phyloP scores from a whole-genome alignment of 2,113 vertebrate genomes.

The Dipodomys ordii region DNA sequence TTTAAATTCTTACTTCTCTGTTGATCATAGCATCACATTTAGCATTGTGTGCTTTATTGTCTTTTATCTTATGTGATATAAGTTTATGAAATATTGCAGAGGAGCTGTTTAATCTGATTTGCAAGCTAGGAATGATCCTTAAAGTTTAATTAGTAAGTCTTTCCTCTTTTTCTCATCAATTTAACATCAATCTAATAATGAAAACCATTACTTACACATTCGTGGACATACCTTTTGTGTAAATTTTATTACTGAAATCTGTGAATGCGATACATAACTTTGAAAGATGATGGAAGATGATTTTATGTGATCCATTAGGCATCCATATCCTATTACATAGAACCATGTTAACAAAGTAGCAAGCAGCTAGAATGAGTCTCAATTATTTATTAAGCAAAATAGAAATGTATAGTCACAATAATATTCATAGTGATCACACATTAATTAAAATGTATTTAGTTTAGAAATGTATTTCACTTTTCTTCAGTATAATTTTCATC shows the following conservation, averaged over 20 bases:
- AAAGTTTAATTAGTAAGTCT: conserved; percentile 45
- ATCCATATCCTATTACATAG: not conserved
- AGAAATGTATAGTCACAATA: conserved; percentile 56
- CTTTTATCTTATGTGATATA: not conserved
- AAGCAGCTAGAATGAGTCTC: not conserved
- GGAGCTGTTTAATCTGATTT: not conserved
- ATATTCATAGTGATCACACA: conserved; percentile 13
- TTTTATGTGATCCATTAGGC: too few relatives aligned
- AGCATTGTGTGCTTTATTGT: not conserved
- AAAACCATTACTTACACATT: conserved; percentile 35
- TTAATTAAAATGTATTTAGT: conserved; percentile 55
- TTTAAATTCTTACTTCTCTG: not conserved
- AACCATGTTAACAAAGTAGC: conserved; percentile 47
- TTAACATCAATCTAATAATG: conserved; percentile 36
- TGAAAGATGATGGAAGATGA: too few relatives aligned
- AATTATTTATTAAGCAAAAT: conserved; percentile 55
- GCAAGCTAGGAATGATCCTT: not conserved
- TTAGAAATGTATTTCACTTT: conserved; percentile 32
- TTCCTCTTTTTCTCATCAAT: not conserved
- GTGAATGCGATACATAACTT: not conserved
- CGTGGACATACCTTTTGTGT: conserved; percentile 15
- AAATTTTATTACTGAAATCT: conserved; percentile 59
- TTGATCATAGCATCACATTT: not conserved
- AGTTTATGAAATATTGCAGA: not conserved
- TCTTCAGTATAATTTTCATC: conserved; percentile 36